Evolutionary conservation across 2,113 vertebrate species (phyloP), one percentile per base, ranked within the genome.

Genomic region (Junco hyemalis): DNA sequence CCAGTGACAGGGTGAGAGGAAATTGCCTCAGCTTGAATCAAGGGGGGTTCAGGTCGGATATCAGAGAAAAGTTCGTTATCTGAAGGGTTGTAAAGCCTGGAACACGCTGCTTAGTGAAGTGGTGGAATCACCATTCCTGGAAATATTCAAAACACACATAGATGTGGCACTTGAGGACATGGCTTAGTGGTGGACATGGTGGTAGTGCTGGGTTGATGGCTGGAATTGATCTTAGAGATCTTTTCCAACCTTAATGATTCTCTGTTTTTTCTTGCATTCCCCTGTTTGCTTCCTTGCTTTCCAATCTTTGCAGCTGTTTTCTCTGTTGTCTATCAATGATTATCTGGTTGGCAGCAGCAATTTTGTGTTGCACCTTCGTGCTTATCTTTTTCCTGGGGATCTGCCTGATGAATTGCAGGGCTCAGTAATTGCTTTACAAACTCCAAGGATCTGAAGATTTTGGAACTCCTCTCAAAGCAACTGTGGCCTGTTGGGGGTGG

Each of bases 391-490:
- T 95, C 66, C 74, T 38, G 63, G 53, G 74, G 71, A 81, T 88
- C 44, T 81, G 72, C 80, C 72, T 79, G 86, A 84, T 80, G 88
- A 88, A 80, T 94, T 94, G 63, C 71, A 66, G 88, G 79, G 57
- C 70, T 87, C 53, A 18, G 53, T 76, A 91, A 90, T 76, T 76
- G 71, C 71, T 86, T 93, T 82, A 57, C 44, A 82, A 80, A 88
- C 21, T 5, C 71, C 47, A 28, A 70, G 59, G 63, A 82, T 44
- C 45, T 73, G 71, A 88, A 61, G 63, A n/a, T 72, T 84, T 53
- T 65, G 70, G 24, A 61, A 11, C 33, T 87, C 35, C 12, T 82
- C 35, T 76, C 78, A 57, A 42, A 72, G 57, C 48, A 38, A 20
- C 31, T 21, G 14, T 29, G 31, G 51, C 38, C 35, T 51, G 60